Conservation (phyloP, 2,113 vertebrate genomes). For the Equus quagga region DNA sequence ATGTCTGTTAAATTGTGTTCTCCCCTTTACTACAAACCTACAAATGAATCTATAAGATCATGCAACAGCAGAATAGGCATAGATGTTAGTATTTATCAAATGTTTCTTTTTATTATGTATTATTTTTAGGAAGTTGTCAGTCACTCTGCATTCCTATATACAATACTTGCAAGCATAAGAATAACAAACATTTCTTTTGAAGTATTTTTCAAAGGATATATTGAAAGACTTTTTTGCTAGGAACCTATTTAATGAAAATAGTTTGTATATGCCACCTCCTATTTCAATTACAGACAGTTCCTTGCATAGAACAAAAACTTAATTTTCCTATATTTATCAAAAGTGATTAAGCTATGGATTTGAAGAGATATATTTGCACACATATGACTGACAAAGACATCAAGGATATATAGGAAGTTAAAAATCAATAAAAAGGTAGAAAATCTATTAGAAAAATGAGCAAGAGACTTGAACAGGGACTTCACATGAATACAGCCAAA, state of each 20-base stretch:
- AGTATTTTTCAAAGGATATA: not conserved
- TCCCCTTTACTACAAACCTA: not conserved
- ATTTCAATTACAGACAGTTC: not conserved
- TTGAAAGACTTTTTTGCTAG: not conserved
- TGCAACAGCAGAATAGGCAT: not conserved
- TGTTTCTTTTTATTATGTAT: not conserved
- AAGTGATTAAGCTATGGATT: not conserved
- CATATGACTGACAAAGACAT: not conserved
- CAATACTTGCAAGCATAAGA: not conserved
- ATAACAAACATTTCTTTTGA: not conserved
- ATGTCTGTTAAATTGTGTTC: not conserved
- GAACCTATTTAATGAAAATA: not conserved
- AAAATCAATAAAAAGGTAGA: not conserved
- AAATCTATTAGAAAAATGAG: not conserved
- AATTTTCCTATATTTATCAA: not conserved
- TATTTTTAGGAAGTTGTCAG: constrained; percentile 4
- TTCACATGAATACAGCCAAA: not conserved
- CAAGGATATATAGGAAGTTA: not conserved
- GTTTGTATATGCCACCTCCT: not conserved
- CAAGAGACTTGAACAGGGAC: not conserved
- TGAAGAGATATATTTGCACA: not conserved
- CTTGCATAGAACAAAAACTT: not conserved
- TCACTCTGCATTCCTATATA: not conserved
- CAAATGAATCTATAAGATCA: not conserved
- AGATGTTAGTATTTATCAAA: constrained; percentile 13